Conservation (phyloP, 2,113 vertebrate species). For the Benitochromis conjunctus region DNA sequence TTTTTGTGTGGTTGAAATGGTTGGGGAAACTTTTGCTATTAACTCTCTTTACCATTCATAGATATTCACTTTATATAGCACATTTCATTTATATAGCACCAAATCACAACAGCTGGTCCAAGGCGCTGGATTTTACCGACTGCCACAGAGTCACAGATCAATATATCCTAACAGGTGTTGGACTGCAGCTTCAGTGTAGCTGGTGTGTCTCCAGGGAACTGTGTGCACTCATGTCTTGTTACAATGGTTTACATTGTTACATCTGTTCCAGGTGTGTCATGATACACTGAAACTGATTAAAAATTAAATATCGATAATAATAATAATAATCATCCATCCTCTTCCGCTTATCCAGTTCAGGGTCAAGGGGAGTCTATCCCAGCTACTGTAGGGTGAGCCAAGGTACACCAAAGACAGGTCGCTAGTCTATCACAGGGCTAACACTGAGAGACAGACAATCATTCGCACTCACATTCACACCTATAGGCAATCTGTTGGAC, state of each 20-base stretch:
- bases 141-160: not conserved
- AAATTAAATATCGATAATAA: not conserved
- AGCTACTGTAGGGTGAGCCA: not conserved
- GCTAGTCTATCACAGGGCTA: not conserved
- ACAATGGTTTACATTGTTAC: not conserved
- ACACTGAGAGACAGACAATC: rapidly evolving
- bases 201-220: not conserved
- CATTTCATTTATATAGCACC: not conserved
- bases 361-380: not conserved
- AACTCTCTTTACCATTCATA: not conserved
- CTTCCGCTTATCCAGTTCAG: not conserved
- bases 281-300: not conserved
- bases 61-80: not conserved
- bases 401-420: not conserved
- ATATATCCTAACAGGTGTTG: not conserved
- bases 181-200: not conserved
- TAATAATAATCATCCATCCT: not conserved
- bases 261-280: not conserved
- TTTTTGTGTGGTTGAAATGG: not conserved
- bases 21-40: not conserved
- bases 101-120: not conserved
- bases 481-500: not conserved
- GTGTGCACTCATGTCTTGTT: not conserved
- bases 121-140: not conserved
- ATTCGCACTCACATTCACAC: rapidly evolving